Percentiles rank a stretch among this genome's conserved stretches.
Conservation (phyloP, 2,113 vertebrate species). For the Silurus asotus region DNA sequence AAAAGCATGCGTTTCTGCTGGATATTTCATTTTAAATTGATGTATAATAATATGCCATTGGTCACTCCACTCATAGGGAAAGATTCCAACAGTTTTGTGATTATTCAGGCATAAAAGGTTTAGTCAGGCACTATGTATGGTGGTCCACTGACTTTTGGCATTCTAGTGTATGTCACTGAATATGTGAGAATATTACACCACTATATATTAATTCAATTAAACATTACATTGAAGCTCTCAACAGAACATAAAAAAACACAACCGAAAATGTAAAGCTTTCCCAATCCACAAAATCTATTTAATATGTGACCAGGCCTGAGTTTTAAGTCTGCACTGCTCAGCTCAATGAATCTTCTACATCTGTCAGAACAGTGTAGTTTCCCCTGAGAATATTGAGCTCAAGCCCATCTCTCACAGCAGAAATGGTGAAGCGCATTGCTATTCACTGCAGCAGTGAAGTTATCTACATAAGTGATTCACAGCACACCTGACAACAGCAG, state of each 20-base stretch:
- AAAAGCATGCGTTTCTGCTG: neutral
- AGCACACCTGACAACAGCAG: slow-evolving; percentile 24
- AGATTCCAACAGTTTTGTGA: neutral
- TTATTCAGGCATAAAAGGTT: neutral
- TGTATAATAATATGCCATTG: neutral
- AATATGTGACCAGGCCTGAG: neutral
- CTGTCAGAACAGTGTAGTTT: neutral
- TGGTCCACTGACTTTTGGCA: neutral
- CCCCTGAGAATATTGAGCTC: neutral
- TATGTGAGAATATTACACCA: neutral
- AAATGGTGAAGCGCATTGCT: slow-evolving; percentile 12
- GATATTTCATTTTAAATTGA: neutral
- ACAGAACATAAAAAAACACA: neutral
- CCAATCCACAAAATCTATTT: neutral
- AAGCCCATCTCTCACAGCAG: neutral
- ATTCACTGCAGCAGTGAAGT: slow-evolving; percentile 22
- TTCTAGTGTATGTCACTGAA: neutral
- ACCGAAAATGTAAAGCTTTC: neutral
- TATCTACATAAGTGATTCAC: slow-evolving; percentile 46
- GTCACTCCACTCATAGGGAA: neutral
- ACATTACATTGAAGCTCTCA: neutral
- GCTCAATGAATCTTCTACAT: slow-evolving; percentile 21
- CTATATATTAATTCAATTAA: neutral
- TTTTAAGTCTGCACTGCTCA: slow-evolving; percentile 7
- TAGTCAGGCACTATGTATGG: neutral